Conservation (phyloP, 2,797 vertebrate species). For the Monodelphis domestica region DNA sequence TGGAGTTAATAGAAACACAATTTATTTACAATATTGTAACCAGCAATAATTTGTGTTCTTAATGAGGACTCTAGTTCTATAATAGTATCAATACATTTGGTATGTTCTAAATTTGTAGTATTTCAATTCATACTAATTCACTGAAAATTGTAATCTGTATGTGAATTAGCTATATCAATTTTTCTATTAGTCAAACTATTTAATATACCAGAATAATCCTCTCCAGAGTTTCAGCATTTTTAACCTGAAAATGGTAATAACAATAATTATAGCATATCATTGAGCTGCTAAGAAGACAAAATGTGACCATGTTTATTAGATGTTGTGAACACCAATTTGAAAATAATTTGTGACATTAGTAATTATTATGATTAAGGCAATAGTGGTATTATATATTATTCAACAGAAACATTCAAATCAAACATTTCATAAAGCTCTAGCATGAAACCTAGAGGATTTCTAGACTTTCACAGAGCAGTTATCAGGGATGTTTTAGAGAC, state of each 20-base stretch:
- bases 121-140: neutral
- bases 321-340: too few species aligned
- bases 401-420: too few species aligned
- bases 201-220: neutral
- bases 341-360: too few species aligned
- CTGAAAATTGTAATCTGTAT: neutral
- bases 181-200: neutral
- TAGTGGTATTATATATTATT: too few species aligned
- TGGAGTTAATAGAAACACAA: neutral
- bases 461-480: too few species aligned
- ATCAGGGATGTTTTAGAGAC: too few species aligned
- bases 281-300: too few species aligned
- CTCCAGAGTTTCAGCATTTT: neutral
- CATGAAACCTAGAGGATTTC: too few species aligned
- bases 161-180: neutral
- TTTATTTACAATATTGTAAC: neutral
- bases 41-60: neutral
- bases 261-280: neutral
- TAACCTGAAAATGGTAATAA: neutral
- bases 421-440: too few species aligned
- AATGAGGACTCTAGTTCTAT: neutral
- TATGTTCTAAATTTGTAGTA: neutral
- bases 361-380: too few species aligned
- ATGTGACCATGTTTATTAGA: too few species aligned
- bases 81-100: neutral